A percentile compares a stretch with the other conserved stretches of the same genome.
These are phyloP conservation scores for Sciurus vulgaris DNA, from an alignment of 2,797 vertebrate species.

Conservation along the genomic window DNA sequence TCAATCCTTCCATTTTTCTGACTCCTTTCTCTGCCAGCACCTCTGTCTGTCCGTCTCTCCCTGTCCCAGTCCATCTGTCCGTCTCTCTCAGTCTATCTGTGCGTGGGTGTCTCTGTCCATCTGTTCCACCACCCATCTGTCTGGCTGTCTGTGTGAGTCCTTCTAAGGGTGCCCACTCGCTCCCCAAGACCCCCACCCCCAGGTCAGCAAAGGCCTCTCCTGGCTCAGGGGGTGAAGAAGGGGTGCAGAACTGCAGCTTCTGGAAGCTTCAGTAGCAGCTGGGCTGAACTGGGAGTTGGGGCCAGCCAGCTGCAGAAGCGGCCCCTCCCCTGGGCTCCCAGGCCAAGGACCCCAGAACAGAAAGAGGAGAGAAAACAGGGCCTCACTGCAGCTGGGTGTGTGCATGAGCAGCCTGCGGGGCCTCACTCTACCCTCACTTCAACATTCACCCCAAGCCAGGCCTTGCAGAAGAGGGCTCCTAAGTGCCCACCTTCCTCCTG, in stretches of 20 bases:
- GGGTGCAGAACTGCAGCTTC: slow-evolving; percentile 71
- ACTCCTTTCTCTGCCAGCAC: slow-evolving; percentile 68
- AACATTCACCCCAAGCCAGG: not conserved
- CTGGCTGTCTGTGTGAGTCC: slow-evolving; percentile 78
- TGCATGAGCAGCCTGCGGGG: not conserved
- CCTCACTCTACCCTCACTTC: not conserved
- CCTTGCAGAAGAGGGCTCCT: slow-evolving; percentile 67
- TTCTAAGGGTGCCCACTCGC: slow-evolving; percentile 70
- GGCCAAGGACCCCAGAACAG: slow-evolving; percentile 80
- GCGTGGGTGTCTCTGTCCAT: slow-evolving; percentile 82
- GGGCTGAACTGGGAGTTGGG: slow-evolving; percentile 78
- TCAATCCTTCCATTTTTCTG: slow-evolving; percentile 62
- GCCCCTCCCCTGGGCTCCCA: slow-evolving; percentile 71
- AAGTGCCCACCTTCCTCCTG: slow-evolving; percentile 27
- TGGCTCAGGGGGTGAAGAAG: slow-evolving; percentile 39
- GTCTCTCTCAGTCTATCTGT: slow-evolving; percentile 77
- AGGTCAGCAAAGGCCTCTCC: slow-evolving; percentile 77
- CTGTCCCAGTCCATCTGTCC: slow-evolving; percentile 82
- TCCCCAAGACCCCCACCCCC: slow-evolving; percentile 53
- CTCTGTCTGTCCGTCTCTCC: slow-evolving; percentile 81
- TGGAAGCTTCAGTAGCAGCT: slow-evolving; percentile 83
- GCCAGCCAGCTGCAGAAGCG: slow-evolving; percentile 71
- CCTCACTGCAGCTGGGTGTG: slow-evolving; percentile 48
- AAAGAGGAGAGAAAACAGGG: slow-evolving; percentile 49
- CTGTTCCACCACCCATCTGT: slow-evolving; percentile 82